Percentiles rank a stretch among this genome's conserved stretches.
phyloP scores from a whole-genome alignment of 2,797 vertebrate species.

The Otolemur crassicaudatus region DNA sequence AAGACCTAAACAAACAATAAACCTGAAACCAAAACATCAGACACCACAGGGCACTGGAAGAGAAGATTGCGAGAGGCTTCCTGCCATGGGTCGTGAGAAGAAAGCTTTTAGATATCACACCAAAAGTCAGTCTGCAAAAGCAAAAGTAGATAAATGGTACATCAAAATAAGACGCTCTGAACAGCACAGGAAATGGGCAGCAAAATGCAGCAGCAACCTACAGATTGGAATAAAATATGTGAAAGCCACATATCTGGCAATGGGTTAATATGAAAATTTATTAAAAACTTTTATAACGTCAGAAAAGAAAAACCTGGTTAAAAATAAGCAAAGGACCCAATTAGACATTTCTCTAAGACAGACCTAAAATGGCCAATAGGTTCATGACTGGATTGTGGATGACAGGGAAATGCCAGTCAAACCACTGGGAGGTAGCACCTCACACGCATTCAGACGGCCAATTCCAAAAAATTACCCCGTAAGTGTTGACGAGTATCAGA shows the following conservation, averaged over 20 bases:
- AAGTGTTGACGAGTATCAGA: not conserved
- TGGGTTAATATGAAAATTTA: not conserved
- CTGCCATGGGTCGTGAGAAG: not conserved
- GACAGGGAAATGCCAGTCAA: not conserved
- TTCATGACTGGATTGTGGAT: not conserved
- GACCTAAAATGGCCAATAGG: not conserved
- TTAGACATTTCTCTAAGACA: not conserved
- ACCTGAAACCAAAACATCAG: not conserved
- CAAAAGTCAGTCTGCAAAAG: not conserved
- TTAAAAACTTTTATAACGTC: not conserved
- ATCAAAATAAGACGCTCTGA: not conserved
- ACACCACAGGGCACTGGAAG: not conserved
- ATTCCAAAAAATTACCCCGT: not conserved
- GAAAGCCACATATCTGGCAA: not conserved
- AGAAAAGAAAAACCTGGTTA: not conserved
- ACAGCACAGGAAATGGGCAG: not conserved
- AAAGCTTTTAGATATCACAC: not conserved
- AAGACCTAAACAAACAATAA: not conserved
- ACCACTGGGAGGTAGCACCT: not conserved
- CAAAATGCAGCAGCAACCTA: not conserved
- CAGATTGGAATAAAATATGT: too few species aligned
- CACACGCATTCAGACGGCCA: not conserved
- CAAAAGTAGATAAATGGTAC: not conserved
- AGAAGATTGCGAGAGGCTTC: not conserved
- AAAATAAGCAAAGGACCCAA: not conserved